Evolutionary conservation across 2,113 vertebrate species (phyloP), one percentile per base, ranked within the genome.

Genomic region (Machaerirhynchus nigripectus): DNA sequence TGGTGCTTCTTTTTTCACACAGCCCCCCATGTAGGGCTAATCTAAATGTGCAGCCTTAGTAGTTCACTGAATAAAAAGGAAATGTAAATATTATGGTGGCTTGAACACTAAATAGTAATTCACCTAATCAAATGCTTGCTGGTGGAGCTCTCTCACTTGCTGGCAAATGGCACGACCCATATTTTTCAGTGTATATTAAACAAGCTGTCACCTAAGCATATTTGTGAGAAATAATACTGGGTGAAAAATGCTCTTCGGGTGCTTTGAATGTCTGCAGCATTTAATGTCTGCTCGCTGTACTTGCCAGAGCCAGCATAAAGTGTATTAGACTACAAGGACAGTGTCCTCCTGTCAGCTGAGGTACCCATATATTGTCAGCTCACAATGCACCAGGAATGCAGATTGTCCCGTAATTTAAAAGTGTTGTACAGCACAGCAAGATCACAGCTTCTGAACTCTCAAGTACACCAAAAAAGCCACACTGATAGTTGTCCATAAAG

Each of bases 121-220:
- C 39, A 88, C 46, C 64, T 81, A 59, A 85, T 81, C 71, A 95
- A 97, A 93, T 79, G 33, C 53, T 95, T 76, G 69, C 55, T 91
- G 37, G 68, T 95, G 47, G 93, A 96, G 87, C 55, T 59, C 94
- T 95, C 79, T 85, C 93, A 57, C 92, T 96, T 91, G 86, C 90
- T 94, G 89, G 95, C 87, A 97, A 97, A 96, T 97, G 90, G 88
- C 93, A 96, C 13, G 70, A 96, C 92, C 94, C 87, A n/a, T 95
- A 97, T 97, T 97, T 97, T 96, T 97, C 92, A 91, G 88, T 95
- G 97, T 98, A 44, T 96, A 98, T 97, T 97, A 97, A 96, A 92
- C 37, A 92, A 97, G 76, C 77, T 97, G 87, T 97, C 97, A 97
- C 79, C 86, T 80, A 85, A 93, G 74, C 33, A 44, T 84, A 83